Base-by-base conservation (phyloP, 2,888 invertebrate species). In the Parnassius mnemosyne region DNA sequence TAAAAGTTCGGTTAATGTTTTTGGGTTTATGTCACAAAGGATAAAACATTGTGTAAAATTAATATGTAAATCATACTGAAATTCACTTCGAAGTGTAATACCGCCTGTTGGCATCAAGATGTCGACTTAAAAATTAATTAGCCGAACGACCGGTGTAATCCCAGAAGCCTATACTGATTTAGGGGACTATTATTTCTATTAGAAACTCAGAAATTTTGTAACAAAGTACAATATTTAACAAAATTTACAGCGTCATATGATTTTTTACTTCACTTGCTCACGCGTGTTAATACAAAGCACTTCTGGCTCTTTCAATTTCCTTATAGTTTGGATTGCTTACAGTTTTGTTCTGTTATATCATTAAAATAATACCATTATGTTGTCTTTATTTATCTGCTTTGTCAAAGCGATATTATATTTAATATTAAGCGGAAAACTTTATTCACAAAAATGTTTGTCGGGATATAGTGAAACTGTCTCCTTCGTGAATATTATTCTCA, bases 111-210 rank as follows among this genome's bases (percentile, higher is more conserved):
- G 75, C 76, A 82, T 78, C 71, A 78, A 81, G 83, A 86, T 79
- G 80, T 81, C 76, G 90, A 88, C 88, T 91, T 91, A 89, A 92
- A 92, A 92, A 91, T 92, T 92, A 91, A 92, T 92, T 91, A 92
- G 84, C 85, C 87, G 84, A 86, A 90, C 85, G 85, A 89, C 89
- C 87, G 87, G 87, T 86, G 87, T 91, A 91, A 91, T 89, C 87
- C 83, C 77, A 75, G 79, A 76, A 81, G 81, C 81, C 84, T 79
- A 79, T 76, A 77, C 72, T 80, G 83, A 86, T 89, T 87, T 83
- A 78, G 75, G 68, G 67, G 67, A 71, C 74, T 69, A 72, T 74
- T 78, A 78, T 75, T 76, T 76, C 73, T 71, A 84, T 85, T 81
- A 72, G 83, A 78, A 72, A 80, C 83, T 80, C 5, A 7, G 34